Evolutionary conservation across 2,888 invertebrate species (phyloP), one percentile per base, ranked within the genome.

Genomic region (Litoditis marina): DNA sequence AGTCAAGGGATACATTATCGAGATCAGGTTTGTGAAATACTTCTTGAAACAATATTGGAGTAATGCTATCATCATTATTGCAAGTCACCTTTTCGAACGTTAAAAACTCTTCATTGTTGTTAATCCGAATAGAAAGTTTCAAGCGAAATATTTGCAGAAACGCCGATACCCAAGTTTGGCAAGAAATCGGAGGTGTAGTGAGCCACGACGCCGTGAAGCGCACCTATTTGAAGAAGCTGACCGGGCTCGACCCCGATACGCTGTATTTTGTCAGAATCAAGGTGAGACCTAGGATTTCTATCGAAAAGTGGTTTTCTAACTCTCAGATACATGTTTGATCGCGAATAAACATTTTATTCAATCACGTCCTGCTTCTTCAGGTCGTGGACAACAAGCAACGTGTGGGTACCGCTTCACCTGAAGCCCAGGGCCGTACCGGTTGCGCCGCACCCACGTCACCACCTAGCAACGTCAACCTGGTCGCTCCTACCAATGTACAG

Each of bases 221-320:
- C 16, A 69, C 65, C 25, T 83, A 82, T 69, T 62, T 69, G 61
- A 74, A 83, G 71, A 82, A 82, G 36, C 67, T 85, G 28, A 78
- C 81, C 5, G 80, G 81, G 11, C 78, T 85, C 30, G 80, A 83
- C 47, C 80, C 85, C 5, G 83, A 83, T 71, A 85, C 84, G 2
- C 82, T 82, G 52, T 85, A 85, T 71, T 80, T 83, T 58, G 82
- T 85, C 16, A 81, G 84, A 78, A 85, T 85, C 70, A 77, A 71
- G 66, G n/a, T n/a, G n/a, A n/a, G n/a, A n/a, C n/a, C n/a, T n/a
- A n/a, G n/a, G n/a, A n/a, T 60, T 51, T 47, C 16, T 13, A n/a
- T 13, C 11, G 22, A 47, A 13, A 47, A 25, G 16, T 16, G 28
- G 1, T 16, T 28, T 13, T 51, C 52, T 51, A 2, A 13, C 16